phyloP scores from a whole-genome alignment of 2,888 invertebrate genomes.

The Xestia ashworthii region DNA sequence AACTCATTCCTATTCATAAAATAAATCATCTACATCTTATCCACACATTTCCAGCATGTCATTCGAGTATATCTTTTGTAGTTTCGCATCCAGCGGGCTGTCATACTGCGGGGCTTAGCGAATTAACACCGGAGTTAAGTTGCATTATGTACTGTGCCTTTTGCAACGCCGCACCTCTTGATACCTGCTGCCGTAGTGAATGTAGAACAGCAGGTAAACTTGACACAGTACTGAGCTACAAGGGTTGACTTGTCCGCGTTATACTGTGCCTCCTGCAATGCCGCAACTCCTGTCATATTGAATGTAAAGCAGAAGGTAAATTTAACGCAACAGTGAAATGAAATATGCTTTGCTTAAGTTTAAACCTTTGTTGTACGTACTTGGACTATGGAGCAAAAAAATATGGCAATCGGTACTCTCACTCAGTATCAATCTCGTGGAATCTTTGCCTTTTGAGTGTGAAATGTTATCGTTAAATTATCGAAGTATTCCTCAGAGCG shows the following conservation, averaged over 20 bases:
- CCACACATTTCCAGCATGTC: slow-evolving; percentile 68
- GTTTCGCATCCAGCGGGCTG: slow-evolving; percentile 84
- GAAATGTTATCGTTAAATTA: no score
- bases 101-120: slow-evolving; percentile 85
- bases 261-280: slow-evolving; percentile 74
- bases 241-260: slow-evolving; percentile 81
- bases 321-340: neutral
- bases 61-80: slow-evolving; percentile 84
- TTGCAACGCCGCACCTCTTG: slow-evolving; percentile 74
- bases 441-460: neutral
- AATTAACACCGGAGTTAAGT: slow-evolving; percentile 87
- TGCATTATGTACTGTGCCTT: slow-evolving; percentile 77
- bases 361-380: neutral
- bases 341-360: neutral
- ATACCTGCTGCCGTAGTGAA: slow-evolving; percentile 12
- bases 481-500: no score
- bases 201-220: slow-evolving; percentile 31
- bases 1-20: neutral
- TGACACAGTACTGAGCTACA: slow-evolving; percentile 50
- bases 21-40: slow-evolving; percentile 58
- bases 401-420: neutral
- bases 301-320: slow-evolving; percentile 27
- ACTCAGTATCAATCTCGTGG: neutral
- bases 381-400: neutral
- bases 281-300: slow-evolving; percentile 63